phyloP scores from a whole-genome alignment of 2,888 invertebrate species.

The Drepanosiphum platanoidis region DNA sequence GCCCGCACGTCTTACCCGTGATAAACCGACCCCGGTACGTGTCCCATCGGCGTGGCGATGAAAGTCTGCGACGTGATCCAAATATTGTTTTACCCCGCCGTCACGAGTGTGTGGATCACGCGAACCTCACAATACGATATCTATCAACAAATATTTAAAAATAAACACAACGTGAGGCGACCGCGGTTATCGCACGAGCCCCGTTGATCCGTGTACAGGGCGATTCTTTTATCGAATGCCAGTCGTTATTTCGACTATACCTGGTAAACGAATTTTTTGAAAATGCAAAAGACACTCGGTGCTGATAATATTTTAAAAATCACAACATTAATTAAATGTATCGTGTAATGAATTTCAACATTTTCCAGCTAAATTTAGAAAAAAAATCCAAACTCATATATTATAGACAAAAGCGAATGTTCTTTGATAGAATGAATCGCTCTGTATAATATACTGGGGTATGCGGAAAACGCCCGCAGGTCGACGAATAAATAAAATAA shows the following conservation, averaged over 20 bases:
- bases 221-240: background rate
- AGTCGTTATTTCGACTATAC: background rate
- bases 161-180: background rate
- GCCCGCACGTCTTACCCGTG: background rate
- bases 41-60: background rate
- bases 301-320: no score
- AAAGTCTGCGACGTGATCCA: background rate
- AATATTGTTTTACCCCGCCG: background rate
- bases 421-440: no score
- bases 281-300: no score
- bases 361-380: no score
- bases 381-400: no score
- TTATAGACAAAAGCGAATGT: no score
- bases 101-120: background rate
- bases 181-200: no score
- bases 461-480: background rate
- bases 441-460: no score
- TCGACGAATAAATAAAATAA: background rate
- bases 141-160: background rate
- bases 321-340: no score
- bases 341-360: no score
- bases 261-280: no score
- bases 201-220: background rate
- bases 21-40: no score
- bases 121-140: background rate